These are phyloP conservation scores for Orius insidiosus DNA, from an alignment of 1,140 invertebrate species.

Conservation along the genomic window DNA sequence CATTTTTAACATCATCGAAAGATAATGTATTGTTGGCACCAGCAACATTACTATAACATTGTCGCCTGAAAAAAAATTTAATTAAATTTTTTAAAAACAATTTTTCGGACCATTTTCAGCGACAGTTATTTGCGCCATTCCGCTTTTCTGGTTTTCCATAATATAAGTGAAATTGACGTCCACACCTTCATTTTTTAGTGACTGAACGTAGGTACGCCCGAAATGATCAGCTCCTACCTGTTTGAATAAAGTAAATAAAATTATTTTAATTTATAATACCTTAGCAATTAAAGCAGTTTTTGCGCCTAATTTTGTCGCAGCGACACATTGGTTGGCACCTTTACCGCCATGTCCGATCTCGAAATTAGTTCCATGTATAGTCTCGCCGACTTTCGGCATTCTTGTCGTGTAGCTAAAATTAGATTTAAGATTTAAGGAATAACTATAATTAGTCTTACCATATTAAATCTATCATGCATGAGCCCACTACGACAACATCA, in stretches of 20 bases:
- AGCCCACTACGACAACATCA: conserved; percentile 18
- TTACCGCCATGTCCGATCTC: conserved; percentile 81
- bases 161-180: conserved; percentile 40
- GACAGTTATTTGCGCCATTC: conserved; percentile 66
- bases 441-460: too few species aligned
- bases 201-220: conserved; percentile 56
- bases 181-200: conserved; percentile 45
- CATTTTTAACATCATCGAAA: conserved; percentile 41
- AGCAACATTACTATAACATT: conserved; percentile 86
- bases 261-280: too few species aligned
- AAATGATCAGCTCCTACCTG: conserved; percentile 75
- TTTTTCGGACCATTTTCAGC: conserved; percentile 43
- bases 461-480: conserved; percentile 20
- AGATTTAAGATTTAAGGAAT: too few species aligned
- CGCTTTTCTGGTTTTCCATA: conserved; percentile 40
- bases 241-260: conserved; percentile 10
- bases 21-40: conserved; percentile 65
- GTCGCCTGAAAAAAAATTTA: conserved; percentile 42
- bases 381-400: conserved; percentile 79
- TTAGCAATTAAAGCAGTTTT: conserved; percentile 55
- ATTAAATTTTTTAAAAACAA: neutral
- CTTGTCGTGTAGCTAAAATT: conserved; percentile 62
- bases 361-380: conserved; percentile 67
- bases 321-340: conserved; percentile 91
- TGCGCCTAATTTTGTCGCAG: conserved; percentile 67